Evolutionary conservation across 2,113 vertebrate genomes (phyloP).

Genomic region (Forbesichthys papilliferus): DNA sequence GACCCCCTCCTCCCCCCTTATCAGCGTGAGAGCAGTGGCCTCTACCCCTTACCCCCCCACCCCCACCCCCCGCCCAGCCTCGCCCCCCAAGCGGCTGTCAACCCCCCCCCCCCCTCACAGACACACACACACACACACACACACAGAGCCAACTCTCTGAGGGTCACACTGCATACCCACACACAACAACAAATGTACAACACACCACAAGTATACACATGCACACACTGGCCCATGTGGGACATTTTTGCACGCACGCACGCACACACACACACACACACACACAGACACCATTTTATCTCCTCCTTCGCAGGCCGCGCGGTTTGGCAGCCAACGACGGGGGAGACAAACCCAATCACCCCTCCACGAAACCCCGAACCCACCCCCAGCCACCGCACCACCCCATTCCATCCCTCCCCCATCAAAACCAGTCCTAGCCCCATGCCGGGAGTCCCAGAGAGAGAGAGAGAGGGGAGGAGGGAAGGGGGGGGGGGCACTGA

Average conservation of each 20-base stretch:
- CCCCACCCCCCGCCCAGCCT: conserved; percentile 73
- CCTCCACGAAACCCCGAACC: conserved; percentile 48
- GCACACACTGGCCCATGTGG: conserved; percentile 61
- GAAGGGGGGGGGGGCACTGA: conserved; percentile 56
- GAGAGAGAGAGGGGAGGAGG: conserved; percentile 17
- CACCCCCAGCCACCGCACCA: conserved; percentile 30
- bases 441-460: conserved; percentile 13
- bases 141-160: not conserved
- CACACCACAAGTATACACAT: conserved; percentile 72
- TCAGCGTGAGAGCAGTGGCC: conserved; percentile 89
- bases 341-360: conserved; percentile 51
- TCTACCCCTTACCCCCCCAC: conserved; percentile 51
- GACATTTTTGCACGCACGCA: conserved; percentile 57
- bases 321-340: conserved; percentile 79
- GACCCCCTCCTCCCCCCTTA: conserved; percentile 88
- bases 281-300: conserved; percentile 85
- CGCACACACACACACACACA: conserved; percentile 25
- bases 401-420: conserved; percentile 34
- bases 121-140: conserved; percentile 51
- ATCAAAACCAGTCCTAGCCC: conserved; percentile 21
- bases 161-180: conserved; percentile 56
- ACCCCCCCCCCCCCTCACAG: conserved; percentile 70
- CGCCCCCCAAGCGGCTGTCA: conserved; percentile 65
- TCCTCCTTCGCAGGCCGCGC: conserved; percentile 82
- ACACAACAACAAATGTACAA: conserved; percentile 57